Evolutionary conservation across 1,140 invertebrate genomes (phyloP).

Genomic region (Drosophila saltans): DNA sequence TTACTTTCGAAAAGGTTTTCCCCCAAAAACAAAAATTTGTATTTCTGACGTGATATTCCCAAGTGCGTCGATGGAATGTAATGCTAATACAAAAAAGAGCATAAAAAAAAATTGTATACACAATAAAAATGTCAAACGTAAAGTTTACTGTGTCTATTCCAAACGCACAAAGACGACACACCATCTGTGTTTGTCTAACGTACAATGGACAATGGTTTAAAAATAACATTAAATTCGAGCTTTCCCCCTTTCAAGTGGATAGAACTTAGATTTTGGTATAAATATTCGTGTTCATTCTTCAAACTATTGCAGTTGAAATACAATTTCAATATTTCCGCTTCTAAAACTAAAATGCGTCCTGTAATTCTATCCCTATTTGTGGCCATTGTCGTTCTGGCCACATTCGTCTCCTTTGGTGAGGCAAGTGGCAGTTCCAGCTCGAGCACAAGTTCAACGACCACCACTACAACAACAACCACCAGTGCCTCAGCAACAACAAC

Average conservation of each 20-base stretch:
- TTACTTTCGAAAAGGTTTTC: not conserved
- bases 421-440: not conserved
- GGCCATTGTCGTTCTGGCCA: not conserved
- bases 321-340: not conserved
- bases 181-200: constrained; percentile 1
- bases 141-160: not conserved
- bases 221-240: not conserved
- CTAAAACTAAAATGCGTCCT: not conserved
- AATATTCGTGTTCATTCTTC: not conserved
- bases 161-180: not conserved
- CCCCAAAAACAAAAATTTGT: constrained; percentile 4
- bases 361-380: not conserved
- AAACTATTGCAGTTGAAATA: not conserved
- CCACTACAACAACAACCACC: not conserved
- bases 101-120: not conserved
- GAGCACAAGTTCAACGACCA: not conserved
- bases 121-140: not conserved
- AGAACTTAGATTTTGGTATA: not conserved
- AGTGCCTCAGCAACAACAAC: not conserved
- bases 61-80: constrained; percentile 8
- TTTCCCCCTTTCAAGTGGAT: not conserved
- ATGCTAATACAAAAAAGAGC: not conserved
- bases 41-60: not conserved
- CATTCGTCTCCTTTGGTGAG: not conserved
- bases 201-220: not conserved